A percentile compares a stretch with the other conserved stretches of the same genome.
These are phyloP conservation scores for Drosophila rhopaloa DNA, from an alignment of 1,140 invertebrate genomes.

Conservation along the genomic window DNA sequence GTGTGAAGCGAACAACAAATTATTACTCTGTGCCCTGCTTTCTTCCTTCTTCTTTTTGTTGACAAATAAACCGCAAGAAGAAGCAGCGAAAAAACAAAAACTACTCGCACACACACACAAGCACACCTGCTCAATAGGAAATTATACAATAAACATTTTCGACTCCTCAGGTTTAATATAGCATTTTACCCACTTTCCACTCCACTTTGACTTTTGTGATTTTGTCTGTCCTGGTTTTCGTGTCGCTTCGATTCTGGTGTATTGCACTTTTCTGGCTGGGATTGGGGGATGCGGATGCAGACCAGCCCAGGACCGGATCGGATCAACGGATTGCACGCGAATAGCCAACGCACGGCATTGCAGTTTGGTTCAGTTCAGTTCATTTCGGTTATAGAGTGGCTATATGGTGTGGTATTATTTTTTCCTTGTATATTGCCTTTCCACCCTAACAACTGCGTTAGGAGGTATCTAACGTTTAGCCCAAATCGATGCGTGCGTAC, in stretches of 20 bases:
- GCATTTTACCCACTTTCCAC: constrained; percentile 52
- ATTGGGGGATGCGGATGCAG: background rate
- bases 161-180: constrained; percentile 34
- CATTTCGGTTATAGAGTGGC: background rate
- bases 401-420: background rate
- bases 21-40: constrained; percentile 2
- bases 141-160: constrained; percentile 78
- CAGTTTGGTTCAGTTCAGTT: too few relatives aligned
- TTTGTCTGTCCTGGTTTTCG: constrained; percentile 12
- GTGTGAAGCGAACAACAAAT: constrained; percentile 12
- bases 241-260: constrained; percentile 12
- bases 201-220: background rate
- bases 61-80: constrained; percentile 59
- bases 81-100: constrained; percentile 62
- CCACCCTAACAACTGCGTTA: constrained; percentile 83
- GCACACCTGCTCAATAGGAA: constrained; percentile 34
- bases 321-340: constrained; percentile 17
- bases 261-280: constrained; percentile 30
- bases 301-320: background rate
- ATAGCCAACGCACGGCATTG: constrained; percentile 54
- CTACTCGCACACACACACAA: constrained; percentile 39
- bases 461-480: constrained; percentile 84
- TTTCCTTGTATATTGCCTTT: constrained; percentile 48
- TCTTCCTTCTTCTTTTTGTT: constrained; percentile 52
- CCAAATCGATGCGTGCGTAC: constrained; percentile 83